Evolutionary conservation across 2,888 invertebrate species (phyloP).

Genomic region (Mythimna ferrago): DNA sequence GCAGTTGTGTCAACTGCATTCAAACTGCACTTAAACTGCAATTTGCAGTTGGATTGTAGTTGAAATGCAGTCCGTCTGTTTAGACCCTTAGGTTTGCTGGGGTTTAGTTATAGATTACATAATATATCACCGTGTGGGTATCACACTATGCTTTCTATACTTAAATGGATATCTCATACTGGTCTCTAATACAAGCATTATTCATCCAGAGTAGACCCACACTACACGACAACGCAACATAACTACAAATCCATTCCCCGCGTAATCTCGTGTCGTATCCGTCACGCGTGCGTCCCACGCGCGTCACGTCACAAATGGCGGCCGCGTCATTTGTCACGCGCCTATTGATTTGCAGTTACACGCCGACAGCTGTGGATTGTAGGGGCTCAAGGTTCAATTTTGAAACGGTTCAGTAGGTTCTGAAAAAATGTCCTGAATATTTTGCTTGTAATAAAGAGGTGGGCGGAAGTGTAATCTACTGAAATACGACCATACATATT

Average conservation of each 20-base stretch:
- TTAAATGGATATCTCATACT: too few relatives aligned
- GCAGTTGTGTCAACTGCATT: too few relatives aligned
- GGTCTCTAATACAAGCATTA: not conserved
- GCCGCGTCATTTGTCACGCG: constrained; percentile 75
- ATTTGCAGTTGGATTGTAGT: too few relatives aligned
- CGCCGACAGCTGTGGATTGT: constrained; percentile 42
- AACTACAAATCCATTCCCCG: constrained; percentile 37
- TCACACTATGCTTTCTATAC: too few relatives aligned
- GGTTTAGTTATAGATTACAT: too few relatives aligned
- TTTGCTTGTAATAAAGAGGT: not conserved
- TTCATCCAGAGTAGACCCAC: not conserved
- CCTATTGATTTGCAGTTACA: constrained; percentile 74
- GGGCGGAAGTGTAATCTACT: too few relatives aligned
- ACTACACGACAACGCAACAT: constrained; percentile 14
- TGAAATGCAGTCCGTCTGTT: too few relatives aligned
- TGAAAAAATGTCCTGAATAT: not conserved
- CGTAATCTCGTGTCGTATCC: constrained; percentile 60
- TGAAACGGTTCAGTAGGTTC: not conserved
- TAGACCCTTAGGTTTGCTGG: too few relatives aligned
- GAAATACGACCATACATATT: too few relatives aligned
- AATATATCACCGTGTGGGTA: too few relatives aligned
- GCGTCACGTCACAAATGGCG: constrained; percentile 69
- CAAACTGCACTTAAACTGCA: too few relatives aligned
- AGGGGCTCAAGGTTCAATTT: constrained; percentile 11
- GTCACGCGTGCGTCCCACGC: constrained; percentile 52